A percentile compares a stretch with the other conserved stretches of the same genome.
These are phyloP conservation scores for Melopsittacus undulatus DNA, from an alignment of 2,797 vertebrate species.

Conservation along the genomic window DNA sequence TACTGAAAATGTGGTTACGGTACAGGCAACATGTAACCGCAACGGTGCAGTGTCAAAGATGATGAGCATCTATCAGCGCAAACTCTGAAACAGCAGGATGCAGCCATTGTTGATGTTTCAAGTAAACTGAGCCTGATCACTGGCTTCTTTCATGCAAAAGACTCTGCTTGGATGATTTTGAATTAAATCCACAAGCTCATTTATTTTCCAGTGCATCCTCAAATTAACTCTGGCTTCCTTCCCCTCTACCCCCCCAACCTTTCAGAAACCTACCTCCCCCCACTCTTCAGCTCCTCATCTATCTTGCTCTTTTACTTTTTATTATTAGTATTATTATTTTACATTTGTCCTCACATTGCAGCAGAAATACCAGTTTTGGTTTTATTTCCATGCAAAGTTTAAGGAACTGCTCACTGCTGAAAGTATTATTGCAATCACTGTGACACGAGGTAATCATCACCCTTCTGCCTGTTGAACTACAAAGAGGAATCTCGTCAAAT, in stretches of 20 bases:
- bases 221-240: slow-evolving; percentile 66
- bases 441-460: neutral
- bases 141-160: slow-evolving; percentile 71
- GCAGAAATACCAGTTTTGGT: neutral
- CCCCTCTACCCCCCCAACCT: neutral
- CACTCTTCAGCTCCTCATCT: neutral
- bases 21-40: neutral
- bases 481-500: neutral
- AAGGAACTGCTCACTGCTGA: neutral
- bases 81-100: slow-evolving; percentile 71
- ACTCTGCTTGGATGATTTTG: slow-evolving; percentile 75
- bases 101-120: slow-evolving; percentile 55
- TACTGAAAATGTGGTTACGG: neutral
- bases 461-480: neutral
- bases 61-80: slow-evolving; percentile 68
- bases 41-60: slow-evolving; percentile 28
- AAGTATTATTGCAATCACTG: neutral
- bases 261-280: neutral
- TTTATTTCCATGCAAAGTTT: neutral
- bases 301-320: neutral
- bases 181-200: slow-evolving; percentile 78
- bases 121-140: slow-evolving; percentile 62
- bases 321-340: neutral
- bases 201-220: slow-evolving; percentile 75
- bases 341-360: neutral